phyloP scores from a whole-genome alignment of 2,113 vertebrate genomes.

The Phainopepla nitens region DNA sequence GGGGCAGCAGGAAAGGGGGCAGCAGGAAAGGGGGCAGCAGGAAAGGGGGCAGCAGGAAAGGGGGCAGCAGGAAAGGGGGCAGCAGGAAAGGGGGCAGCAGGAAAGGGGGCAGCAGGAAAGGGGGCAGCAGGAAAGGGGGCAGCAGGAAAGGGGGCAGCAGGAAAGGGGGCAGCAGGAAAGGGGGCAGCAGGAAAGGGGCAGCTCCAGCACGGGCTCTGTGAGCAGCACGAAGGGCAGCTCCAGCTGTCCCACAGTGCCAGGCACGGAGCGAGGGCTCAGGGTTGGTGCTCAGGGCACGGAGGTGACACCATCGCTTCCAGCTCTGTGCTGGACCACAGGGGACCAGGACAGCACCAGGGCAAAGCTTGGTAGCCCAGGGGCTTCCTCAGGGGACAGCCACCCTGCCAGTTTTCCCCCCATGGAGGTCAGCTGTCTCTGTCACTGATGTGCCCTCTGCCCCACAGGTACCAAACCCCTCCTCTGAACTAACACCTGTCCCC shows the following conservation, averaged over 20 bases:
- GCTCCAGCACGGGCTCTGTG: rapidly evolving
- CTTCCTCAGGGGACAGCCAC: background rate
- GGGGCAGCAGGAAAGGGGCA: background rate
- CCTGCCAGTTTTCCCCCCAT: rapidly evolving
- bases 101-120: background rate
- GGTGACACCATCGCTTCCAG: background rate
- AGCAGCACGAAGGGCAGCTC: too few species aligned
- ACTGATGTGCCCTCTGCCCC: background rate
- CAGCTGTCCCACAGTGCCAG: background rate
- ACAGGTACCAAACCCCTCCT: background rate
- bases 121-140: too few species aligned
- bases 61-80: too few species aligned
- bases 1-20: too few species aligned
- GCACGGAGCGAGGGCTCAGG: background rate
- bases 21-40: background rate
- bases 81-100: background rate
- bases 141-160: background rate
- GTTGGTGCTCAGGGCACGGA: rapidly evolving
- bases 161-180: background rate
- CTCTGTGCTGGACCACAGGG: rapidly evolving
- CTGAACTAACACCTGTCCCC: too few species aligned
- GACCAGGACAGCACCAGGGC: background rate
- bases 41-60: background rate
- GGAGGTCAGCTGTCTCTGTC: background rate
- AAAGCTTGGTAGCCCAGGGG: background rate